Conservation (phyloP, 2,888 invertebrate genomes). For the Phengaris arion region DNA sequence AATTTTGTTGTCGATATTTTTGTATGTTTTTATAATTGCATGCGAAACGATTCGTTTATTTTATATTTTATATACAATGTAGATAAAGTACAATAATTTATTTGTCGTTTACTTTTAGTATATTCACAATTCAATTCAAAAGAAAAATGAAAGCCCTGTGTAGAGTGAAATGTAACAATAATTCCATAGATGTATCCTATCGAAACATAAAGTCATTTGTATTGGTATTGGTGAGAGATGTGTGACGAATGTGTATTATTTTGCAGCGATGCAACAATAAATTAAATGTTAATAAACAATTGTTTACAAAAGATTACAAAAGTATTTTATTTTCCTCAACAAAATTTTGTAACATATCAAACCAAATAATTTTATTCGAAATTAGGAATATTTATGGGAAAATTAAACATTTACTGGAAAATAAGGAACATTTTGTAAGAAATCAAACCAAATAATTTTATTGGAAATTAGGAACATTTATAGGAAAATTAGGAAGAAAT, state of each 20-base stretch:
- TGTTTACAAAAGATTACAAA: constrained; percentile 78
- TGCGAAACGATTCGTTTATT: constrained; percentile 56
- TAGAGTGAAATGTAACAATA: constrained; percentile 58
- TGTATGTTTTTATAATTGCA: constrained; percentile 62
- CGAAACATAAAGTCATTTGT: constrained; percentile 70
- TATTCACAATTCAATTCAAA: constrained; percentile 73
- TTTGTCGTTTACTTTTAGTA: constrained; percentile 61
- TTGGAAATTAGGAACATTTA: no score
- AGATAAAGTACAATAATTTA: constrained; percentile 57
- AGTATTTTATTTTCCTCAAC: constrained; percentile 54
- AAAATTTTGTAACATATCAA: no score
- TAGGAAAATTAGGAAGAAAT: no score
- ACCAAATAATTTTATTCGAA: no score
- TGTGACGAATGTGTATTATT: constrained; percentile 68
- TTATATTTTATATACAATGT: constrained; percentile 48
- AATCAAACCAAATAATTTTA: no score
- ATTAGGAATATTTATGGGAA: no score
- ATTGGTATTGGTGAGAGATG: constrained; percentile 66
- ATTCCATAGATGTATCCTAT: constrained; percentile 71
- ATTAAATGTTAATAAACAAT: constrained; percentile 81
- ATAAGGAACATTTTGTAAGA: no score
- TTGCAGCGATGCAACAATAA: constrained; percentile 72
- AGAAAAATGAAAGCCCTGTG: constrained; percentile 76
- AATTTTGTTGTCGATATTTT: constrained; percentile 62
- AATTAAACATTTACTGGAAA: no score